Conservation (phyloP, 1,140 invertebrate genomes). For the Tenebrio molitor region DNA sequence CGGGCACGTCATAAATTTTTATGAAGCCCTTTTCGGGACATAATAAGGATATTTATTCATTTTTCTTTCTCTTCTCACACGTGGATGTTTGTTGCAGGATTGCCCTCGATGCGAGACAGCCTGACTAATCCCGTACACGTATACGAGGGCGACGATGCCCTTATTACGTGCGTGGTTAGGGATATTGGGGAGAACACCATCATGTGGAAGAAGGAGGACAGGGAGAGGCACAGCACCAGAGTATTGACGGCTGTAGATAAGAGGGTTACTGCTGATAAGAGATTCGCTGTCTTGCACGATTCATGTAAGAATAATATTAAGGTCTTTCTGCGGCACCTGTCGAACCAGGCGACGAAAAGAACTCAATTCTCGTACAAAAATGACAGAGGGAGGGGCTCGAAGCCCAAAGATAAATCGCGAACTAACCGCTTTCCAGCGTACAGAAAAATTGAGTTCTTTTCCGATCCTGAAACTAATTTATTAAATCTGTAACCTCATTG, state of each 20-base stretch:
- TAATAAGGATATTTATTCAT: conserved; percentile 41
- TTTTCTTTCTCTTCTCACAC: conserved; percentile 7
- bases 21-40: conserved; percentile 38
- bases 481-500: no score
- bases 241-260: conserved; percentile 82
- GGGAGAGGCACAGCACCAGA: conserved; percentile 69
- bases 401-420: neutral
- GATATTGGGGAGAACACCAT: conserved; percentile 77
- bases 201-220: conserved; percentile 78
- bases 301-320: conserved; percentile 68
- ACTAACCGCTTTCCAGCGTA: no score
- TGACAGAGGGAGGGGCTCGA: neutral
- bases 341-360: neutral
- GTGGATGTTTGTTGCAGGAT: conserved; percentile 58
- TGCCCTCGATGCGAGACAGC: conserved; percentile 65
- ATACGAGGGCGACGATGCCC: conserved; percentile 79
- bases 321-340: conserved; percentile 7
- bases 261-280: conserved; percentile 78
- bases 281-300: conserved; percentile 81
- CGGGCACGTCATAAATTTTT: conserved; percentile 44
- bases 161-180: conserved; percentile 82
- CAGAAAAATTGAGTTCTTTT: no score
- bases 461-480: no score
- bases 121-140: conserved; percentile 68
- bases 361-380: conserved; percentile 1